These are phyloP conservation scores for Chironomus riparius DNA, from an alignment of 2,888 invertebrate species.

Conservation along the genomic window DNA sequence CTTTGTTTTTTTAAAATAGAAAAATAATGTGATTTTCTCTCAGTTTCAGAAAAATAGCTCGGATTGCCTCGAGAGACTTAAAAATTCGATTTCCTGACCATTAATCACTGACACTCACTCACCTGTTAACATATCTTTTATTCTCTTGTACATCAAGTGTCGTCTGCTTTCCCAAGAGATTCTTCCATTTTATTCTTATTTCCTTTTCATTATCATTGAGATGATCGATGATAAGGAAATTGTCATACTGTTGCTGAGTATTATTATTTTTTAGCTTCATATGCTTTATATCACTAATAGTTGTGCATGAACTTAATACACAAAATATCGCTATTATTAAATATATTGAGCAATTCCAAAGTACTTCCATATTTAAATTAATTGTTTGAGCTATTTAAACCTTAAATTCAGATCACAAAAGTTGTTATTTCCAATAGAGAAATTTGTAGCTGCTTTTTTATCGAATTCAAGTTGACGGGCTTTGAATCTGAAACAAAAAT, in stretches of 20 bases:
- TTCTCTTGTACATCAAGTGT: constrained; percentile 4
- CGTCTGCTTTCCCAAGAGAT: constrained; percentile 23
- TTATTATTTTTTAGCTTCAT: background rate
- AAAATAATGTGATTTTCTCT: no score
- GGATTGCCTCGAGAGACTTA: no score
- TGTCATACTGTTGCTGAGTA: background rate
- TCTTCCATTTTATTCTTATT: constrained; percentile 16
- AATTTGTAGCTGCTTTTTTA: no score
- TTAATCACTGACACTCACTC: constrained; percentile 24
- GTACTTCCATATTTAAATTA: no score
- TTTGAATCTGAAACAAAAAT: no score
- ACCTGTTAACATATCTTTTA: constrained; percentile 23
- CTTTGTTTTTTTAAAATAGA: no score
- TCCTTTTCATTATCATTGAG: constrained; percentile 23
- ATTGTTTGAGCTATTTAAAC: no score
- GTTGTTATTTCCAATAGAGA: no score
- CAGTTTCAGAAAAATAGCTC: no score
- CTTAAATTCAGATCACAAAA: no score
- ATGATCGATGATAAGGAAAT: constrained; percentile 25
- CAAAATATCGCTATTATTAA: background rate
- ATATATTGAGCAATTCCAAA: no score
- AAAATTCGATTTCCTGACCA: background rate
- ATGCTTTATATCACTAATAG: background rate
- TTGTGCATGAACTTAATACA: constrained; percentile 5
- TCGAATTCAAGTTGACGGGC: no score